Evolutionary conservation across 2,113 vertebrate species (phyloP), one percentile per base, ranked within the genome.

Genomic region (Verasper variegatus): DNA sequence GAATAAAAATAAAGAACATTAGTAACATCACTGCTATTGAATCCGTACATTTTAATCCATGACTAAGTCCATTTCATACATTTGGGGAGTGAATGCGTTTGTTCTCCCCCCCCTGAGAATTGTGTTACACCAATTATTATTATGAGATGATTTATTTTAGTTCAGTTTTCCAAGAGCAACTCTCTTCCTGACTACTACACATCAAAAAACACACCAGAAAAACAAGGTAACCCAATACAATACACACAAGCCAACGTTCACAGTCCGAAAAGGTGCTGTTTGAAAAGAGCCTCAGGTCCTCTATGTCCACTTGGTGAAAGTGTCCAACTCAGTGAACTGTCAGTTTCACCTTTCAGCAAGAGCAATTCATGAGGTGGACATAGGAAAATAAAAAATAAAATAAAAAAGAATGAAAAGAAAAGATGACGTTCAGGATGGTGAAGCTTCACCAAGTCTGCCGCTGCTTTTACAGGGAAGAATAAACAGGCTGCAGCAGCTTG

Each of bases 201-300:
- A 86, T 85, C 78, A 91, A 90, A 89, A 89, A 91, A 89, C 88
- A 90, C 90, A 87, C 84, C 86, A 73, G 88, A 51, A 89, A 91
- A 90, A 90, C 88, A 84, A 89, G 72, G 78, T 81, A 84, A 84
- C 54, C 82, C 86, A 73, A 74, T 68, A 91, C 84, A 62, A 89
- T 71, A 92, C 85, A 91, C 86, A 84, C 61, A 79, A 85, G 89
- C 86, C 80, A 79, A 76, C 56, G 78, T 91, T 83, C 63, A 78
- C 83, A 82, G 84, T 89, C 84, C 81, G n/a, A 81, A 74, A 90
- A 90, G 87, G 85, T 89, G 90, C 86, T 66, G 77, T 86, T 71
- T 80, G 76, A 82, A 88, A 85, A 88, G 71, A 84, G 80, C 84
- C 75, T 85, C 82, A 80, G 83, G 84, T 88, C 82, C 85, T 76